phyloP scores from a whole-genome alignment of 2,888 invertebrate species.

The Sinhomidia bicolor region DNA sequence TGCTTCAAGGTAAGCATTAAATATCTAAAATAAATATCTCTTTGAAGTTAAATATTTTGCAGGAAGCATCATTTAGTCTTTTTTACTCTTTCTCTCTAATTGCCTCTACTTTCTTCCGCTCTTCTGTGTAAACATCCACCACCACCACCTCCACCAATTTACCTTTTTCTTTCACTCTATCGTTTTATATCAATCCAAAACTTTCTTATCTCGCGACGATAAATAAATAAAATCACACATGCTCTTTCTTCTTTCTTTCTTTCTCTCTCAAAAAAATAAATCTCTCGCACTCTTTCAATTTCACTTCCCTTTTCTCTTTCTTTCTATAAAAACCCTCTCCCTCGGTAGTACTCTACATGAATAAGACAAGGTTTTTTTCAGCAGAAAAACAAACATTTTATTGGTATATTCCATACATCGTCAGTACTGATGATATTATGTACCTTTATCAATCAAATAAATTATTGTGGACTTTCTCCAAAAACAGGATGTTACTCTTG shows the following conservation, averaged over 20 bases:
- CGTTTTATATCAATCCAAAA: too few relatives aligned
- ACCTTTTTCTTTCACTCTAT: background rate
- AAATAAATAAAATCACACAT: background rate
- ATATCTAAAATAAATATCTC: background rate
- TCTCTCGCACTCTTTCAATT: background rate
- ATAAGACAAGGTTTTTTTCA: background rate
- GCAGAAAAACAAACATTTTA: background rate
- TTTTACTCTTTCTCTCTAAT: conserved; percentile 3
- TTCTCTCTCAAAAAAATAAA: background rate
- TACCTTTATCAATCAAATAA: too few relatives aligned
- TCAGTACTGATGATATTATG: too few relatives aligned
- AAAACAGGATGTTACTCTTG: too few relatives aligned
- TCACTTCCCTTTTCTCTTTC: conserved; percentile 4
- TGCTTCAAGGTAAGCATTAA: conserved; percentile 88
- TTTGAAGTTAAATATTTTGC: too few relatives aligned
- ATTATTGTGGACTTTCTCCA: too few relatives aligned
- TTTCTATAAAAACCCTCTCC: background rate
- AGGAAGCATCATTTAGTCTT: conserved; percentile 74
- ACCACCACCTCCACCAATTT: conserved; percentile 8
- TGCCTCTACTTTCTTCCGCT: background rate
- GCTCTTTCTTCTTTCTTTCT: background rate
- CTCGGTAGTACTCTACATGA: background rate
- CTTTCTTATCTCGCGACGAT: background rate
- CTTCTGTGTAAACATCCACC: background rate
- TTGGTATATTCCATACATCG: too few relatives aligned